Evolutionary conservation across 2,113 vertebrate genomes (phyloP).

Genomic region (Formicarius rufipectus): DNA sequence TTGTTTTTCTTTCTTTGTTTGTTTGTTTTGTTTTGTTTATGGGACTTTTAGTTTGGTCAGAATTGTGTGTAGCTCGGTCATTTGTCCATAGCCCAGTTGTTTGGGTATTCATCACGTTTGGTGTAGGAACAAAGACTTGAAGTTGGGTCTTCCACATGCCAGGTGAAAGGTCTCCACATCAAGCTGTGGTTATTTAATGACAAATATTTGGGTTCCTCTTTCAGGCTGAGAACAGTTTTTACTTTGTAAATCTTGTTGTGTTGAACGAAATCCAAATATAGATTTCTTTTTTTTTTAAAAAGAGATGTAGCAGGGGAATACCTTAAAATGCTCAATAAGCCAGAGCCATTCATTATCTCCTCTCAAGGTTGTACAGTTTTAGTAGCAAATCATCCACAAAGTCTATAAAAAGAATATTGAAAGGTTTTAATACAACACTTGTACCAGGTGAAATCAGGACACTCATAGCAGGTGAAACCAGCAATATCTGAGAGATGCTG

Average conservation of each 20-base stretch:
- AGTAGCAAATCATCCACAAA: neutral
- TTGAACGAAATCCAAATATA: neutral
- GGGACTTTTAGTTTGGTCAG: neutral
- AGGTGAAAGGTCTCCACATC: neutral
- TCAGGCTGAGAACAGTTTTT: neutral
- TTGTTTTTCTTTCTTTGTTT: too few relatives aligned
- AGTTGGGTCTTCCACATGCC: neutral
- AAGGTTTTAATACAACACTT: neutral
- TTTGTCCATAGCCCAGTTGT: neutral
- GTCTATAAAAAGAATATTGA: neutral
- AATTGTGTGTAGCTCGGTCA: neutral
- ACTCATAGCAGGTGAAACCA: neutral
- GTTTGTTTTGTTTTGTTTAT: neutral
- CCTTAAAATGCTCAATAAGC: neutral
- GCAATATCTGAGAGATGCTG: neutral
- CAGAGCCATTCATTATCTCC: neutral
- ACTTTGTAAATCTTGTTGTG: neutral
- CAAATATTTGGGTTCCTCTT: neutral
- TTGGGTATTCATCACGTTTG: neutral
- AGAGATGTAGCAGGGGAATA: neutral
- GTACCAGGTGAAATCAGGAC: neutral
- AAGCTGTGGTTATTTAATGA: neutral
- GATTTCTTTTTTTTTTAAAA: neutral
- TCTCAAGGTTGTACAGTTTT: neutral
- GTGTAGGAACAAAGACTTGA: neutral